Evolutionary conservation across 2,888 invertebrate genomes (phyloP).

Genomic region (Formica aserva): DNA sequence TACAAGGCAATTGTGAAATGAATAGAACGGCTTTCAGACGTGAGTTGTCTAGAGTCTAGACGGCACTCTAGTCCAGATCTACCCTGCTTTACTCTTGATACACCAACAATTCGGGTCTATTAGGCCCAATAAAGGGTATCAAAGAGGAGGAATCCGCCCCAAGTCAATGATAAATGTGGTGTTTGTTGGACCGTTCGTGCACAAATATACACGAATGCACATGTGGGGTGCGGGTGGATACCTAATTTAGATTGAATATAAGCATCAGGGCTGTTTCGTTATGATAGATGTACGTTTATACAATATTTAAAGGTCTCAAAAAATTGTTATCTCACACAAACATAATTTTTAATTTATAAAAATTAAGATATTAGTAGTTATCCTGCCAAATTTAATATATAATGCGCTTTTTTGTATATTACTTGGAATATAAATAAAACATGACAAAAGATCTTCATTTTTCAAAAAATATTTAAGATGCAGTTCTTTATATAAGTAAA

Average conservation of each 20-base stretch:
- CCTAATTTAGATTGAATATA: conserved; percentile 54
- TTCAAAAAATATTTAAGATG: too few species aligned
- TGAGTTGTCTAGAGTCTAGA: conserved; percentile 67
- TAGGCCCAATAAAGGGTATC: conserved; percentile 73
- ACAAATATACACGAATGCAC: conserved; percentile 28
- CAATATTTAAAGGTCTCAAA: neutral
- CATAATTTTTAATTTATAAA: neutral
- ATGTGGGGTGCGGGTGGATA: conserved; percentile 71
- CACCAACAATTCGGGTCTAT: conserved; percentile 72
- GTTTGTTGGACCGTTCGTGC: conserved; percentile 62
- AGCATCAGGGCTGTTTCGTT: neutral
- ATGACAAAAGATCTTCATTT: too few species aligned
- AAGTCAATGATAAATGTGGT: conserved; percentile 66
- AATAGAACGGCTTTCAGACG: conserved; percentile 56
- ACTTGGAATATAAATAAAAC: too few species aligned
- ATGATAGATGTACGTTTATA: neutral
- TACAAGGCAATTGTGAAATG: conserved; percentile 61
- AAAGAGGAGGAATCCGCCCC: conserved; percentile 73
- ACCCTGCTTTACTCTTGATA: conserved; percentile 67
- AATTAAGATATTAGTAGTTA: neutral
- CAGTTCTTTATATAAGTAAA: too few species aligned
- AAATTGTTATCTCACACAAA: neutral
- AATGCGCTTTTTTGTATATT: too few species aligned
- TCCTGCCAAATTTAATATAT: neutral
- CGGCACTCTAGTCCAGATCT: conserved; percentile 51